These are phyloP conservation scores for Metopolophium dirhodum DNA, from an alignment of 1,140 invertebrate species.

Conservation along the genomic window DNA sequence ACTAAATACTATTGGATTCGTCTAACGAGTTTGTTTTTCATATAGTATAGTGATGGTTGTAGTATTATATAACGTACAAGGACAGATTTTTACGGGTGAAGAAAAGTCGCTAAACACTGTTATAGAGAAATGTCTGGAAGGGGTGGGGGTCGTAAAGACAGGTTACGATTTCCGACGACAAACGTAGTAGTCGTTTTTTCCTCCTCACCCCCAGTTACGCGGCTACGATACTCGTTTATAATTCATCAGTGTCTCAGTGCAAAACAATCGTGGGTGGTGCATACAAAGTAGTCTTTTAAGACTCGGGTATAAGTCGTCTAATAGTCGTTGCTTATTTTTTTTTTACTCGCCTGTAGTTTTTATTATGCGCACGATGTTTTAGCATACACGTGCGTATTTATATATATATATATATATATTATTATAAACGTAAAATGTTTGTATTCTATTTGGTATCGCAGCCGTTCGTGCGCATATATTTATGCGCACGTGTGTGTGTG, in stretches of 20 bases:
- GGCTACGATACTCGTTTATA: slow-evolving; percentile 3
- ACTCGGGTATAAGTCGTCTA: slow-evolving; percentile 33
- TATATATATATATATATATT: neutral
- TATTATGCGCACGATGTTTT: slow-evolving; percentile 3
- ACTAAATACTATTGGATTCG: neutral
- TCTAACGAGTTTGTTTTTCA: too few species aligned
- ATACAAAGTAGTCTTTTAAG: slow-evolving; percentile 52
- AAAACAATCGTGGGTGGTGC: slow-evolving; percentile 29
- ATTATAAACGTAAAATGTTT: slow-evolving; percentile 4
- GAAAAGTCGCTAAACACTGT: neutral
- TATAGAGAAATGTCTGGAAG: neutral
- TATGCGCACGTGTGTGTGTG: neutral
- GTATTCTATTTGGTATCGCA: slow-evolving; percentile 9
- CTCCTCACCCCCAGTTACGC: neutral
- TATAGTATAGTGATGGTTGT: neutral
- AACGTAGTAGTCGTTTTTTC: neutral
- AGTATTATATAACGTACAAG: neutral
- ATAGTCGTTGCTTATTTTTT: slow-evolving; percentile 7
- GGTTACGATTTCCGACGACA: slow-evolving; percentile 29
- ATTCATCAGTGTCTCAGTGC: slow-evolving; percentile 35
- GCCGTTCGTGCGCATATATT: neutral
- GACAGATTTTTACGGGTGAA: neutral
- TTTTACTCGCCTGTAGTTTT: neutral
- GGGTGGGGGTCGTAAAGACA: neutral
- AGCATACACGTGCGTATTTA: neutral